Evolutionary conservation across 1,140 invertebrate genomes (phyloP), one percentile per base, ranked within the genome.

Genomic region (Potamilus streckersoni): DNA sequence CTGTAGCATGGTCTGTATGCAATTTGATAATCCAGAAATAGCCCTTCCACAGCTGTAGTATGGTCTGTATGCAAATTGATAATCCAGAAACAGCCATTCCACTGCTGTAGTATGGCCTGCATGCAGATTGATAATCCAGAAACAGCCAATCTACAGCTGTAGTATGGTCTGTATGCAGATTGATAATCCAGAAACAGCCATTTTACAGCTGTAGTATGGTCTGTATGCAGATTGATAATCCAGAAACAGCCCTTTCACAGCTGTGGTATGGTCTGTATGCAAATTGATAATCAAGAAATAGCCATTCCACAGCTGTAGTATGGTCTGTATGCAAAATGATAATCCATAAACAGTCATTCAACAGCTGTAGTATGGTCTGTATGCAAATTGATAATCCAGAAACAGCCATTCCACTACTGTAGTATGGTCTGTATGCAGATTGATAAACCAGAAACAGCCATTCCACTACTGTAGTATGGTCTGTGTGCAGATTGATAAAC

Each of bases 401-500:
- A 78, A 59, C 16, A 76, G 74, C 27, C 27, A 4, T 31, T 31
- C 27, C 27, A 31, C 4, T 2, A 2, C 4, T 31, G 27, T 73
- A 60, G 69, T 61, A 57, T 38, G 61, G 70, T 71, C 71, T 67
- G 64, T 73, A 69, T 19, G 65, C 71, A 15, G 71, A 78, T 67
- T 78, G 71, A 27, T 73, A 73, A 58, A 69, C 69, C 13, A 67
- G 76, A 2, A 78, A 49, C 17, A 76, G 74, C 74, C 0, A 71
- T 69, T 38, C 73, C 76, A 49, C 69, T 69, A 4, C 65, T 73
- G 49, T 73, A 59, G 69, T 61, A 57, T 38, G 61, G 70, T 71
- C 76, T 67, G 64, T 73, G 65, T 19, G 65, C 71, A 15, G 71
- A 78, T 67, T 78, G 71, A 27, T 73, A 73, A 58, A 69, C 69